Conservation (phyloP, 2,797 vertebrate genomes). For the Rhabdophis nuchalis region DNA sequence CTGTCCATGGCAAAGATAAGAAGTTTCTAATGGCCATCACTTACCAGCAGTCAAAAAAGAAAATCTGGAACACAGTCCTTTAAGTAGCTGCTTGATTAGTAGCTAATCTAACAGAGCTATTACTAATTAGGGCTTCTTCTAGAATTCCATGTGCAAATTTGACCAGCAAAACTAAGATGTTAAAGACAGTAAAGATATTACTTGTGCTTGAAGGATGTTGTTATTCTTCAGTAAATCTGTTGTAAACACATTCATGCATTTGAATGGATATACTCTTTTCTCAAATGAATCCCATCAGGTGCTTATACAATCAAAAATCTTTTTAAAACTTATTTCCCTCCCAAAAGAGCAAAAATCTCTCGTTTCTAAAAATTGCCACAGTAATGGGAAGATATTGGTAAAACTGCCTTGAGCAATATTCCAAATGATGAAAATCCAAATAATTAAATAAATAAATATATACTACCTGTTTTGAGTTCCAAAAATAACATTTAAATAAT, state of each 20-base stretch:
- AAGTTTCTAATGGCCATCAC: neutral
- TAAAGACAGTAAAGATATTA: neutral
- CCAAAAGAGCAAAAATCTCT: neutral
- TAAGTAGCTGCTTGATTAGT: neutral
- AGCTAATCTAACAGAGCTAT: neutral
- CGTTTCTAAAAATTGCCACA: neutral
- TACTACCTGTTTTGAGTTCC: neutral
- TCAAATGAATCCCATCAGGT: neutral
- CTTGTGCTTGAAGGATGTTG: neutral
- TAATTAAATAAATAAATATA: neutral
- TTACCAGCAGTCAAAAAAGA: neutral
- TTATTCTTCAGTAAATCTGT: neutral
- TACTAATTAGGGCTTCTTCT: neutral
- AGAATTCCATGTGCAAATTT: neutral
- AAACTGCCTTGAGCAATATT: neutral
- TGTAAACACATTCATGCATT: neutral
- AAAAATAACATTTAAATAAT: neutral
- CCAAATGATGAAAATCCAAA: neutral
- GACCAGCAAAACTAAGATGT: neutral
- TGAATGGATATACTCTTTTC: neutral
- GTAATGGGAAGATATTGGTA: neutral
- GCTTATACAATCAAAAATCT: neutral
- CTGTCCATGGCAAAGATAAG: neutral
- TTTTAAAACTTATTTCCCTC: neutral
- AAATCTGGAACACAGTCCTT: neutral